These are phyloP conservation scores for Myodes glareolus DNA, from an alignment of 2,113 vertebrate species.

Conservation along the genomic window DNA sequence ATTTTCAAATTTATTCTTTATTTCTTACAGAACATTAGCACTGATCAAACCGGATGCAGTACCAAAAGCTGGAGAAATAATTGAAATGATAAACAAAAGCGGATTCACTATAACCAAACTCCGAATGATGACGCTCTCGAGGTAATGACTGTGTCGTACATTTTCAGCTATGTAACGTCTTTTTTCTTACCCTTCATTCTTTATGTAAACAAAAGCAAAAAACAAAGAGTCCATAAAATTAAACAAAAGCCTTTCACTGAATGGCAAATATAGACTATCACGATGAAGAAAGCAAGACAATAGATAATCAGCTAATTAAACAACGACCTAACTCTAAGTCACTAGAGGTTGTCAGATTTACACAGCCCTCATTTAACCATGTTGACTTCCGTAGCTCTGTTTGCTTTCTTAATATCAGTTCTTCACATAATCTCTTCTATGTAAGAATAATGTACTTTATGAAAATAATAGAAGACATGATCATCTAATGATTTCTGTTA, in stretches of 20 bases:
- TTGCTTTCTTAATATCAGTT: background rate
- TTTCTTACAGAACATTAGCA: slow-evolving; percentile 91
- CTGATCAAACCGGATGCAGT: slow-evolving; percentile 94
- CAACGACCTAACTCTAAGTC: background rate
- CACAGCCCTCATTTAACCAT: background rate
- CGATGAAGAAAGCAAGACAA: background rate
- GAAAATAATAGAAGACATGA: background rate
- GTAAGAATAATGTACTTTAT: background rate
- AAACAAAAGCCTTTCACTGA: background rate
- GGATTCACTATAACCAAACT: slow-evolving; percentile 96
- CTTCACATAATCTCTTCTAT: background rate
- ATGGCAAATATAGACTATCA: background rate
- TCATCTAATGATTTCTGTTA: background rate
- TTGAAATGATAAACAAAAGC: slow-evolving; percentile 91
- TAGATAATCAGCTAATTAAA: background rate
- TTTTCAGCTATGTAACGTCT: slow-evolving; percentile 21
- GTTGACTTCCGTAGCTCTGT: background rate
- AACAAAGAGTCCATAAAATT: background rate
- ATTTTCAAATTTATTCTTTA: background rate
- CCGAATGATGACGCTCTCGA: slow-evolving; percentile 94
- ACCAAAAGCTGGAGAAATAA: slow-evolving; percentile 91
- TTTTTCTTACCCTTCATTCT: background rate
- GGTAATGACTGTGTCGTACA: slow-evolving; percentile 88
- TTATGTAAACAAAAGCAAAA: background rate
- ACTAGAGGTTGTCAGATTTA: background rate